These are phyloP conservation scores for Tenthredo amoena DNA, from an alignment of 2,888 invertebrate genomes.

Conservation along the genomic window DNA sequence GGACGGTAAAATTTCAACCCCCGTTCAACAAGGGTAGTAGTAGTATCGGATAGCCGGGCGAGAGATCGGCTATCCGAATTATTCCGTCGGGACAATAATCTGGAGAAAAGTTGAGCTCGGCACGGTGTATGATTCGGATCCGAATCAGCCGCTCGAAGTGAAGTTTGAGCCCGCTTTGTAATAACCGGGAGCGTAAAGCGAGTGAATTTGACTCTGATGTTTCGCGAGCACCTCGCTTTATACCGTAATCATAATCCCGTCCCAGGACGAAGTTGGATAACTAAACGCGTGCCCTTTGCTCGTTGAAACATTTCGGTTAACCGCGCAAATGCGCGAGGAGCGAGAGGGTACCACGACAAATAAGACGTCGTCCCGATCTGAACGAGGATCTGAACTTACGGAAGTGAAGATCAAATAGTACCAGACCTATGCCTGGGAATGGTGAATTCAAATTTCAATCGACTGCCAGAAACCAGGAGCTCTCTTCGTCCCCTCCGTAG, in stretches of 20 bases:
- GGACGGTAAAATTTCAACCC: background rate
- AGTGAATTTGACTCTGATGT: background rate
- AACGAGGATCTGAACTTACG: background rate
- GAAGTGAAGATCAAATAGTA: background rate
- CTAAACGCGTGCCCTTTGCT: background rate
- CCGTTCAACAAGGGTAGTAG: background rate
- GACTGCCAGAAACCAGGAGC: background rate
- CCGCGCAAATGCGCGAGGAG: background rate
- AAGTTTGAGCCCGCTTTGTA: background rate
- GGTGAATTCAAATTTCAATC: background rate
- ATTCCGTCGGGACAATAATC: background rate
- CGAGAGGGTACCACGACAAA: too few species aligned
- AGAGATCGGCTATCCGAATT: too few species aligned
- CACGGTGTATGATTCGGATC: background rate
- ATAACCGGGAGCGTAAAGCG: background rate
- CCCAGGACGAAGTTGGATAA: background rate
- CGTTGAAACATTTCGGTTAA: slow-evolving; percentile 19
- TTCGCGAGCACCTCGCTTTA: background rate
- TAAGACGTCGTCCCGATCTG: too few species aligned
- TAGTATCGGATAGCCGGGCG: too few species aligned
- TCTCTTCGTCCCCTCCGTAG: too few species aligned
- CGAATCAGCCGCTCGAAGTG: background rate
- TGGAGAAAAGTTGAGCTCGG: background rate
- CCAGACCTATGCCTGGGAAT: background rate
- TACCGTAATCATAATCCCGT: background rate